Evolutionary conservation across 2,888 invertebrate genomes (phyloP).

Genomic region (Mylabris sibirica): DNA sequence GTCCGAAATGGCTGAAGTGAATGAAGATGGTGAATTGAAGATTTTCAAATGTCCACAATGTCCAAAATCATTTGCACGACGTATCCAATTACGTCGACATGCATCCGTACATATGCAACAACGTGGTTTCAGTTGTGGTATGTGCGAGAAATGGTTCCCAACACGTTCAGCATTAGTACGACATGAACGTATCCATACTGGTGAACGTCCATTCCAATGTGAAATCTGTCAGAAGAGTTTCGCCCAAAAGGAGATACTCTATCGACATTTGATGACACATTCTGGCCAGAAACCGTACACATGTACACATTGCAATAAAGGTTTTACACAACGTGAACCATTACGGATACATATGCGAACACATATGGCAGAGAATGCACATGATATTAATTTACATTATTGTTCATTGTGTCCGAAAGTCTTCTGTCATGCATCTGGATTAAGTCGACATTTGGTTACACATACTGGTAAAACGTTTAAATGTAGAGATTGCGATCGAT

Average conservation of each 20-base stretch:
- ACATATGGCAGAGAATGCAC: conserved; percentile 66
- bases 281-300: conserved; percentile 71
- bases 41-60: conserved; percentile 70
- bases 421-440: conserved; percentile 69
- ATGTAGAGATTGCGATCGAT: conserved; percentile 71
- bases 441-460: conserved; percentile 72
- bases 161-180: conserved; percentile 72
- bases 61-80: conserved; percentile 69
- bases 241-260: conserved; percentile 76
- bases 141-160: conserved; percentile 74
- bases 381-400: conserved; percentile 69
- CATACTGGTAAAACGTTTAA: conserved; percentile 72
- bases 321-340: conserved; percentile 77
- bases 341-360: conserved; percentile 69
- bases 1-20: conserved; percentile 36
- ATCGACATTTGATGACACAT: conserved; percentile 69
- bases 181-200: conserved; percentile 75
- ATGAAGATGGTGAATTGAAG: conserved; percentile 58
- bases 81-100: conserved; percentile 69
- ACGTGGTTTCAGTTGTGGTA: conserved; percentile 66
- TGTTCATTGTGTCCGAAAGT: conserved; percentile 73
- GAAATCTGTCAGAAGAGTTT: conserved; percentile 70
- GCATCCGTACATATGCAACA: conserved; percentile 69
- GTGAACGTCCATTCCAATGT: conserved; percentile 66
- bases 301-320: conserved; percentile 71